Evolutionary conservation across 2,797 vertebrate genomes (phyloP).

Genomic region (Hyperoplus immaculatus): DNA sequence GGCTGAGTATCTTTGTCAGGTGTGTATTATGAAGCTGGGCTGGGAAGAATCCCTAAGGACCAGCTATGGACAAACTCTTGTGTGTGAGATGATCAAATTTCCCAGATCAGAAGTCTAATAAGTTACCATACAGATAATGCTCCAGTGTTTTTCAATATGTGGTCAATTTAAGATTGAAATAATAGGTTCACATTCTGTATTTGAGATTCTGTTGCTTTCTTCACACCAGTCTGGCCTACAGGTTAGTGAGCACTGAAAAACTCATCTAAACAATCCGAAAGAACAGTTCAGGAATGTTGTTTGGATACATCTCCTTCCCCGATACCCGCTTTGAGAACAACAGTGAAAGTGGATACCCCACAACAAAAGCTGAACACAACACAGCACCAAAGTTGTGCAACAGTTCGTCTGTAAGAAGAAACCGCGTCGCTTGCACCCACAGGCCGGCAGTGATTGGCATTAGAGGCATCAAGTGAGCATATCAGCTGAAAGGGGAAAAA

Average conservation of each 20-base stretch:
- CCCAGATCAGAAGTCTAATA: background rate
- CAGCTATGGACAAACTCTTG: conserved; percentile 21
- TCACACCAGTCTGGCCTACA: background rate
- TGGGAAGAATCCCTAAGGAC: conserved; percentile 28
- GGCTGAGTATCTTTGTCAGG: conserved; percentile 30
- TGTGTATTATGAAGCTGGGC: conserved; percentile 35
- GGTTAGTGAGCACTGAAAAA: conserved; percentile 18
- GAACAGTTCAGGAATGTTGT: conserved; percentile 58
- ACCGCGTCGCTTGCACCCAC: conserved; percentile 52
- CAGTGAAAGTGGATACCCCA: conserved; percentile 60
- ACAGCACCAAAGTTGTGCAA: conserved; percentile 44
- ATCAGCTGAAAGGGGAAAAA: conserved; percentile 45
- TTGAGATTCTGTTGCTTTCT: background rate
- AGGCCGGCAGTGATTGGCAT: conserved; percentile 40
- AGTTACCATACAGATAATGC: background rate
- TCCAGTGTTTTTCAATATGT: background rate
- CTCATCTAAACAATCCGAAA: conserved; percentile 31
- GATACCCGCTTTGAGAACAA: conserved; percentile 56
- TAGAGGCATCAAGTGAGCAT: conserved; percentile 51
- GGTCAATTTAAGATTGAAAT: background rate
- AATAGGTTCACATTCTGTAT: background rate
- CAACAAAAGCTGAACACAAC: conserved; percentile 49
- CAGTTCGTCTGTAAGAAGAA: conserved; percentile 72
- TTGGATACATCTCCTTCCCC: conserved; percentile 43
- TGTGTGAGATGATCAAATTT: conserved; percentile 43